Conservation (phyloP, 2,113 vertebrate genomes). For the Capreolus pygargus region DNA sequence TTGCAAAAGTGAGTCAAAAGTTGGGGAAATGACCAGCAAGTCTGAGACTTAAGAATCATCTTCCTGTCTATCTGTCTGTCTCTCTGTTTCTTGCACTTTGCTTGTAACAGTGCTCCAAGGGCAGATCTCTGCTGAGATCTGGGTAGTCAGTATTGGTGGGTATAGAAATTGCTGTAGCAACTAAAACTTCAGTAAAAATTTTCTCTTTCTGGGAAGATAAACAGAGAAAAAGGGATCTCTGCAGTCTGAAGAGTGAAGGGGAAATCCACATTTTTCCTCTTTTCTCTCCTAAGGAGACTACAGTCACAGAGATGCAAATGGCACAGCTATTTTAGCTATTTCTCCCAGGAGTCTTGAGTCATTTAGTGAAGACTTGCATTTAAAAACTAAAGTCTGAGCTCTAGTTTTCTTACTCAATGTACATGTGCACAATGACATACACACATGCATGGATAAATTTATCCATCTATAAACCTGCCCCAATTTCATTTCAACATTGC, state of each 20-base stretch:
- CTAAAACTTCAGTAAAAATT: not conserved
- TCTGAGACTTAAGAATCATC: not conserved
- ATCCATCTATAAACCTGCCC: not conserved
- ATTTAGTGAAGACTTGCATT: not conserved
- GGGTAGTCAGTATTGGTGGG: not conserved
- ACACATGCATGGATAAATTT: not conserved
- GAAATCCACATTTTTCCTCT: not conserved
- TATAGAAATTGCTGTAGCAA: not conserved
- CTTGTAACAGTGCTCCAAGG: not conserved
- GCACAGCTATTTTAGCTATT: not conserved
- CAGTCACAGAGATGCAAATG: fast-evolving
- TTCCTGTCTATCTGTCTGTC: not conserved
- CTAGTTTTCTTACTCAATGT: not conserved
- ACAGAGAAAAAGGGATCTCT: not conserved
- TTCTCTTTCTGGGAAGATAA: not conserved
- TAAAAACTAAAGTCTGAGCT: not conserved
- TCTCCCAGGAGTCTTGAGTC: not conserved
- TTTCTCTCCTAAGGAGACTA: not conserved
- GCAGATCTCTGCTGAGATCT: not conserved
- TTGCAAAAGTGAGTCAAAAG: not conserved
- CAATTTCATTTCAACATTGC: not conserved
- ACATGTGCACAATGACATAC: fast-evolving
- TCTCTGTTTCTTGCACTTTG: not conserved
- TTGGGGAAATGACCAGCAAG: not conserved
- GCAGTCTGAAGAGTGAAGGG: not conserved